Percentiles rank a stretch among this genome's conserved stretches.
phyloP scores from a whole-genome alignment of 35 echinoderm and acorn worm species.

The Nesometra sesokonis region DNA sequence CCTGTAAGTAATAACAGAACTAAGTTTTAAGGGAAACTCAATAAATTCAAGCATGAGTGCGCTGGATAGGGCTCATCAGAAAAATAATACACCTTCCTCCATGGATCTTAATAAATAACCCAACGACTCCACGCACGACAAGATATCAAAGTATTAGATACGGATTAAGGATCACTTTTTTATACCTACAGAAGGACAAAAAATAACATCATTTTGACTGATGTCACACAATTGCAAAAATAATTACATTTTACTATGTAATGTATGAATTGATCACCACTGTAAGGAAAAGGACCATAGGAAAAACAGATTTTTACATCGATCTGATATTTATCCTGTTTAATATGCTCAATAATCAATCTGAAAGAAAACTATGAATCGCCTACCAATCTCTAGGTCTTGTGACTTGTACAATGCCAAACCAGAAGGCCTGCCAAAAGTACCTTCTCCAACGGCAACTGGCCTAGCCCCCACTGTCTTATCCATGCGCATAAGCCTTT shows the following conservation, averaged over 20 bases:
- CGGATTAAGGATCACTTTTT: too few relatives aligned
- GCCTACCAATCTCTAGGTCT: not conserved
- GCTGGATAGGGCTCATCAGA: too few relatives aligned
- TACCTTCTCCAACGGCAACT: not conserved
- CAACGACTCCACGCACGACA: too few relatives aligned
- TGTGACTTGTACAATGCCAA: slow-evolving; percentile 20
- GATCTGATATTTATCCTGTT: not conserved
- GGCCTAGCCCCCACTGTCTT: slow-evolving; percentile 16
- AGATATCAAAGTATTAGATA: too few relatives aligned
- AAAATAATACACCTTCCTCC: too few relatives aligned
- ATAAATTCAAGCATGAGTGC: too few relatives aligned
- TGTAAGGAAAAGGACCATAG: not conserved
- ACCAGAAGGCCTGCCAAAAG: slow-evolving; percentile 44
- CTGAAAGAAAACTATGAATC: not conserved
- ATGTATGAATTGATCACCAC: not conserved
- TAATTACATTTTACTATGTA: not conserved
- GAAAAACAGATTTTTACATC: not conserved
- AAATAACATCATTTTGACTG: too few relatives aligned
- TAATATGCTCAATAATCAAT: not conserved
- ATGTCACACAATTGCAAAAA: not conserved
- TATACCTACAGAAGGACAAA: too few relatives aligned
- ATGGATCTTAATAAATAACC: too few relatives aligned
- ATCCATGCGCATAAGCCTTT: slow-evolving; percentile 45
- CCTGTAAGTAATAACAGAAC: too few relatives aligned
- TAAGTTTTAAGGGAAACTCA: too few relatives aligned